Evolutionary conservation across 1,140 invertebrate species (phyloP).

Genomic region (Neuroterus valhalla): DNA sequence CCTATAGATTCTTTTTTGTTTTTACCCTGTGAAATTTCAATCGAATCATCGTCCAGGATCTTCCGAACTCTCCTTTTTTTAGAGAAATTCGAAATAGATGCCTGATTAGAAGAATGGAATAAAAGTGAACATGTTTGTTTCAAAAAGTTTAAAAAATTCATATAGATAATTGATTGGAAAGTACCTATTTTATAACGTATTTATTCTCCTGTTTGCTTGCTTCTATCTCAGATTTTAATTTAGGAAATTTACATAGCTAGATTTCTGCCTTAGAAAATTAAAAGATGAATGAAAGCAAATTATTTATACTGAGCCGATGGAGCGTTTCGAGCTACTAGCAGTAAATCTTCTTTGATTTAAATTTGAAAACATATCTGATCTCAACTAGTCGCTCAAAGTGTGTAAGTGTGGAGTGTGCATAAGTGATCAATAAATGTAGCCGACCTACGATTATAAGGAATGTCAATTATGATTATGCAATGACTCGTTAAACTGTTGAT

Average conservation of each 20-base stretch:
- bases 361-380: conserved; percentile 34
- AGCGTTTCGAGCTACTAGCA: background rate
- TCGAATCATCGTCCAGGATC: too few relatives aligned
- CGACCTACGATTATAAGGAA: background rate
- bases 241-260: background rate
- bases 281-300: background rate
- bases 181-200: too few relatives aligned
- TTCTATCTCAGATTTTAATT: conserved; percentile 4
- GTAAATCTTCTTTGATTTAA: conserved; percentile 21
- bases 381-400: conserved; percentile 39
- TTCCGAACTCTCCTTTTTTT: too few relatives aligned
- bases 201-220: background rate
- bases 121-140: too few relatives aligned
- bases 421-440: background rate
- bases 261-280: background rate
- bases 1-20: too few relatives aligned
- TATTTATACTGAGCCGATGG: background rate
- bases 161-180: too few relatives aligned
- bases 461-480: conserved; percentile 29
- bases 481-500: background rate
- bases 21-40: too few relatives aligned
- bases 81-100: too few relatives aligned
- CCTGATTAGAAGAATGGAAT: too few relatives aligned
- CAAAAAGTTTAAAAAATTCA: too few relatives aligned
- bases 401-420: conserved; percentile 8